phyloP scores from a whole-genome alignment of 2,113 vertebrate species.

The Neolamprologus sp. region DNA sequence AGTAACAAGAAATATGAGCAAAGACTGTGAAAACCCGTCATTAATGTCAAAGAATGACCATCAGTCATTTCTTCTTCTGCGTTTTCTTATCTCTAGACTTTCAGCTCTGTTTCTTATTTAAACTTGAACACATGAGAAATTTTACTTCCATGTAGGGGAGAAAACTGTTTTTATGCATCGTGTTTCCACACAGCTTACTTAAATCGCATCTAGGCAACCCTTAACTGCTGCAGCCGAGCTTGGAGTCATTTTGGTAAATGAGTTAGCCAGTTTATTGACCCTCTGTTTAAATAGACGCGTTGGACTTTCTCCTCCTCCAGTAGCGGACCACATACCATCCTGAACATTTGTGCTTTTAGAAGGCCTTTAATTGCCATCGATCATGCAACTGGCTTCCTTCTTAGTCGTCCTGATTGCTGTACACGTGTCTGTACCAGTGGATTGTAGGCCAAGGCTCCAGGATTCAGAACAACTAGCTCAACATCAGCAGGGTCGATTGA shows the following conservation, averaged over 20 bases:
- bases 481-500: neutral
- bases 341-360: neutral
- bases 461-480: neutral
- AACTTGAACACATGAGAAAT: neutral
- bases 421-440: slow-evolving; percentile 44
- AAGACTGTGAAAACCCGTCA: neutral
- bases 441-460: slow-evolving; percentile 3
- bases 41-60: neutral
- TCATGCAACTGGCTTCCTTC: slow-evolving; percentile 60
- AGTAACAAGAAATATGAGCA: neutral
- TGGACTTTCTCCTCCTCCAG: slow-evolving; percentile 67
- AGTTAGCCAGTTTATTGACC: slow-evolving; percentile 60
- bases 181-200: neutral
- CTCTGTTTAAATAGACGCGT: slow-evolving; percentile 57
- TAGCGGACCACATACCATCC: neutral
- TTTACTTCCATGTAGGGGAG: neutral
- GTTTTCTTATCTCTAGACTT: neutral
- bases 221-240: neutral
- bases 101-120: neutral
- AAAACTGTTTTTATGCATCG: neutral
- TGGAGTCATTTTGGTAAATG: slow-evolving; percentile 52
- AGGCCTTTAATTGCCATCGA: slow-evolving; percentile 1
- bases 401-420: slow-evolving; percentile 31
- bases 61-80: neutral
- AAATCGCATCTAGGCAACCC: neutral